Percentiles rank a stretch among this genome's conserved stretches.
Evolutionary conservation across 2,113 vertebrate species (phyloP).

Genomic region (Pterophyllum scalare): DNA sequence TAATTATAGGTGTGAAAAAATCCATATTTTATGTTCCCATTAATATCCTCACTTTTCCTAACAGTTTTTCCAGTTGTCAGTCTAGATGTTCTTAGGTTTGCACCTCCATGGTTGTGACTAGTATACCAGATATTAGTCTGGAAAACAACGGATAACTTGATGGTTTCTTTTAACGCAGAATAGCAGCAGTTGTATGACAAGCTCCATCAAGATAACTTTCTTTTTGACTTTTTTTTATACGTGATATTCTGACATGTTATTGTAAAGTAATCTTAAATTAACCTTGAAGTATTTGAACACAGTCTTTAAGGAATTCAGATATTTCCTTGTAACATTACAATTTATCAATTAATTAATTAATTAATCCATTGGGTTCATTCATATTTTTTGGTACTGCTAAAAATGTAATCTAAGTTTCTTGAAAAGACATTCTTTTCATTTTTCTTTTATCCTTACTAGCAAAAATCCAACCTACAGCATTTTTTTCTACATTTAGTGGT

Average conservation of each 20-base stretch:
- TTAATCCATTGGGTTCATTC: background rate
- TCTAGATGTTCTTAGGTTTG: background rate
- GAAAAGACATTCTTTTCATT: background rate
- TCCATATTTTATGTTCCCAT: background rate
- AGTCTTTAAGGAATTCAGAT: background rate
- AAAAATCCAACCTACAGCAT: too few species aligned
- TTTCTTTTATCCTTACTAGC: background rate
- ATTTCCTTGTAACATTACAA: background rate
- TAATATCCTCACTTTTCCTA: rapidly evolving
- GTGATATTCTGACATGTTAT: background rate
- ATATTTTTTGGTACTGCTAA: background rate
- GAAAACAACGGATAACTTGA: background rate
- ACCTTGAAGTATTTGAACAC: background rate
- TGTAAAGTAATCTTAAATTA: background rate
- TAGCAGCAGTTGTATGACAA: too few species aligned
- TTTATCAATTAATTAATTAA: background rate
- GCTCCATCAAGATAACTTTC: background rate
- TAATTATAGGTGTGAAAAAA: background rate
- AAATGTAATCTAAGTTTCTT: background rate
- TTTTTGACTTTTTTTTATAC: background rate
- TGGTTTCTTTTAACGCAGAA: background rate
- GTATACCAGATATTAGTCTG: background rate
- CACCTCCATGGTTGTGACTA: background rate
- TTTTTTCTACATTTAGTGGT: too few species aligned
- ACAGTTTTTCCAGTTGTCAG: background rate